Conservation (phyloP, 2,797 vertebrate genomes). For the Onychomys arenicola region DNA sequence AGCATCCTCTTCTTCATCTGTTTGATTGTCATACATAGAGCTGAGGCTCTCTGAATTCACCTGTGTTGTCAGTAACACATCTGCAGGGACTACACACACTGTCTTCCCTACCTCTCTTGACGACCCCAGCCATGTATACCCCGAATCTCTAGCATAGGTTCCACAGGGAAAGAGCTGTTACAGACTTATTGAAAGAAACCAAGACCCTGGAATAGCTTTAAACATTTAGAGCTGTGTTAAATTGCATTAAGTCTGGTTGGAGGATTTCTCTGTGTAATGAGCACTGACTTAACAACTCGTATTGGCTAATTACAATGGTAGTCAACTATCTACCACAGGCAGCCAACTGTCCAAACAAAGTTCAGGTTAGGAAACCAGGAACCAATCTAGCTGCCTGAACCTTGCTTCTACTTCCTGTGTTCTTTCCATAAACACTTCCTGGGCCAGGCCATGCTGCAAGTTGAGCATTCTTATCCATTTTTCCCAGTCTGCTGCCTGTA, state of each 20-base stretch:
- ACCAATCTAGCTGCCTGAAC: neutral
- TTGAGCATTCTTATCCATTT: neutral
- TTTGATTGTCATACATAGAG: neutral
- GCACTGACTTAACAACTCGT: neutral
- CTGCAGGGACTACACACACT: neutral
- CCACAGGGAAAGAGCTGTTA: neutral
- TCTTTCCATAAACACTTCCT: neutral
- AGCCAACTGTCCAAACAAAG: neutral
- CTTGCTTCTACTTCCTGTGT: neutral
- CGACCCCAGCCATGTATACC: neutral
- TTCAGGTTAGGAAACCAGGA: neutral
- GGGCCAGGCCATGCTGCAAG: neutral
- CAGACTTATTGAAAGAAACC: neutral
- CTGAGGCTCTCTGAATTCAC: neutral
- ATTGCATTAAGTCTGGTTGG: neutral
- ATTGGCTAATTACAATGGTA: neutral
- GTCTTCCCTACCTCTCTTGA: neutral
- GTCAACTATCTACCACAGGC: no score
- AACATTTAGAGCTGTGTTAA: neutral
- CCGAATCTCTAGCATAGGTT: fast-evolving
- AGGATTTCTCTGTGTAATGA: neutral
- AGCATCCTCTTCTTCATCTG: neutral
- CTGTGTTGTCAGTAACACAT: neutral
- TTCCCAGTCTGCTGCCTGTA: neutral
- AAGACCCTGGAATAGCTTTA: neutral